Conservation (phyloP, 2,888 invertebrate species). For the Podabrus alpinus region DNA sequence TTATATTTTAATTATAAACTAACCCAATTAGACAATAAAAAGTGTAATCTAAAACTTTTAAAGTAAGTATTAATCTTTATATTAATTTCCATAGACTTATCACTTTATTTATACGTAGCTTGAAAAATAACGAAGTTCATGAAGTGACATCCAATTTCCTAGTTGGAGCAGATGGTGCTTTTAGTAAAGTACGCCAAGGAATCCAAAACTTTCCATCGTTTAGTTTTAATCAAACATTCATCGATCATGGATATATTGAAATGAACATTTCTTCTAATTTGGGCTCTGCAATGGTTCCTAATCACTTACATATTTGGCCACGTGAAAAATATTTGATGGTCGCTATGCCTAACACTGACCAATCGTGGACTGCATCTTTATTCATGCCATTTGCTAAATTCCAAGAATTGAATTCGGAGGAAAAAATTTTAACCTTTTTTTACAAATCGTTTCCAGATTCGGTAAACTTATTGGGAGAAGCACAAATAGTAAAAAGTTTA, state of each 20-base stretch:
- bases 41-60: slow-evolving; percentile 71
- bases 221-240: slow-evolving; percentile 88
- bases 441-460: slow-evolving; percentile 82
- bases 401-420: slow-evolving; percentile 64
- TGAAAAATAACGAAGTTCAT: background rate
- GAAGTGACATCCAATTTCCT: slow-evolving; percentile 70
- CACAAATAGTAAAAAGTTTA: slow-evolving; percentile 74
- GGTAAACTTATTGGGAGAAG: slow-evolving; percentile 76
- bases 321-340: slow-evolving; percentile 97
- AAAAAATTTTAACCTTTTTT: slow-evolving; percentile 77
- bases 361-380: slow-evolving; percentile 91
- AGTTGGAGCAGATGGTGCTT: slow-evolving; percentile 95
- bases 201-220: slow-evolving; percentile 83
- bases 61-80: slow-evolving; percentile 62
- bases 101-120: background rate
- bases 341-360: slow-evolving; percentile 91
- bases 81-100: background rate
- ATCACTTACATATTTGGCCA: slow-evolving; percentile 97
- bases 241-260: slow-evolving; percentile 95
- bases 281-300: slow-evolving; percentile 72
- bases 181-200: slow-evolving; percentile 79
- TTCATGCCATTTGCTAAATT: slow-evolving; percentile 93
- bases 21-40: slow-evolving; percentile 67
- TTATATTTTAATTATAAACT: slow-evolving; percentile 87
- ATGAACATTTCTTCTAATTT: slow-evolving; percentile 75